Evolutionary conservation across 2,797 vertebrate species (phyloP), one percentile per base, ranked within the genome.

Genomic region (Gymnothorax javanicus): DNA sequence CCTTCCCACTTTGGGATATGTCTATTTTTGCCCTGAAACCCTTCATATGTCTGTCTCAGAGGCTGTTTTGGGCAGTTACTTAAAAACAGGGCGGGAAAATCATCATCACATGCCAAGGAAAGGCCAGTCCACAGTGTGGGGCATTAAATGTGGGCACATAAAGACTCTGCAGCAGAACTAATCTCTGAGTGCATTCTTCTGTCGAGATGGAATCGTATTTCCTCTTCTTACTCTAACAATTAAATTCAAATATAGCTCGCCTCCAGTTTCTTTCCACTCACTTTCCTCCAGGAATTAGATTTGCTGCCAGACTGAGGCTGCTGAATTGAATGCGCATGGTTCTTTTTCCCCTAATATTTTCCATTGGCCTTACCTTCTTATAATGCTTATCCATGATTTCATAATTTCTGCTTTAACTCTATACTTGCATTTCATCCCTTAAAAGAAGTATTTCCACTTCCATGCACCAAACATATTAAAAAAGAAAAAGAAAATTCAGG

Each of bases 191-290:
- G 52, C 77, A 81, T 81, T 81, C 52, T 81, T 81, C 77, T 56
- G 17, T 81, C 20, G 12, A 81, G 50, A 54, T 23, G 50, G 77
- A 23, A 81, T 81, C 52, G 77, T 56, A 56, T 56, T 81, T 56
- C 50, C 52, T 81, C 77, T 56, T n/a, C 77, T 81, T n/a, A 54
- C 77, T 81, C 77, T 81, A 20, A 81, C 52, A 81, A 81, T 81
- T 81, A 81, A 81, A 81, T 81, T 81, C 77, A 81, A 81, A 81
- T 81, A 56, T 81, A 81, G 50, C 50, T 81, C 77, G 54, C 50
- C 50, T 50, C 9, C 77, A 23, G 5, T 56, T 27, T 56, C 77
- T 81, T 81, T 81, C 77, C 77, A 81, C 77, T 81, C 3, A 56
- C 50, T 9, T 81, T 56, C 23, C 20, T 81, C 77, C 77, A 81